Evolutionary conservation across 2,797 vertebrate genomes (phyloP).

Genomic region (Lepidocolaptes lacrymiger): DNA sequence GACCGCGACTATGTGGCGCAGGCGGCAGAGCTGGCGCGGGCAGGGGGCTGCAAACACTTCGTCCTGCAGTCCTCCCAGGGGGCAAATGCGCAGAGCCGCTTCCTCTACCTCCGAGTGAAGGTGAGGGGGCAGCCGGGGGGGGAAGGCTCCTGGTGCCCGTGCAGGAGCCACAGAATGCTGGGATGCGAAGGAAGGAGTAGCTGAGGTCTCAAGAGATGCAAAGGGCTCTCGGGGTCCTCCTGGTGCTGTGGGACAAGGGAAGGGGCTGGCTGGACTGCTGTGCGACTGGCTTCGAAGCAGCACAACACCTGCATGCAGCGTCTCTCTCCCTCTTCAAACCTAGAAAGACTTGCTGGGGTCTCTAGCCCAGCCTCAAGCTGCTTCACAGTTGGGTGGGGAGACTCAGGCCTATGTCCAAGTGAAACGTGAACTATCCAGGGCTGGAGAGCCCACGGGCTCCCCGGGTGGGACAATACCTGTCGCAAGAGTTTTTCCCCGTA

Average conservation of each 20-base stretch:
- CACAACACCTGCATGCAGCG: accelerated
- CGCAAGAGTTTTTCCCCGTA: accelerated
- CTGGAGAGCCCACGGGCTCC: background rate
- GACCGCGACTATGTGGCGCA: constrained; percentile 88
- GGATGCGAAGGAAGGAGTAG: background rate
- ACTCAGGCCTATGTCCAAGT: background rate
- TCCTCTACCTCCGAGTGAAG: constrained; percentile 68
- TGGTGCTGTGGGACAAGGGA: background rate
- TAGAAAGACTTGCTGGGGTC: background rate
- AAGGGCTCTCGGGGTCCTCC: background rate
- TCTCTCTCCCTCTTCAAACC: background rate
- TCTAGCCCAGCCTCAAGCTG: background rate
- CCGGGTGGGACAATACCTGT: background rate
- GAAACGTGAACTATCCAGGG: accelerated
- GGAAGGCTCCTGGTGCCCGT: background rate
- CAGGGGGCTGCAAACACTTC: constrained; percentile 86
- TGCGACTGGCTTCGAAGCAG: background rate
- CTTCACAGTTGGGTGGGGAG: background rate
- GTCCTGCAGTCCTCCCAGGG: constrained; percentile 80
- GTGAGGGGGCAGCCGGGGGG: constrained; percentile 7
- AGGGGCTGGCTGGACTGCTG: background rate
- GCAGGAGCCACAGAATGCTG: background rate
- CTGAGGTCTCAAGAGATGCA: background rate
- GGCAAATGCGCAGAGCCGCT: constrained; percentile 29
- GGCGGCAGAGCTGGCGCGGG: constrained; percentile 84